Evolutionary conservation across 2,113 vertebrate species (phyloP).

Genomic region (Amblyornis subalaris): DNA sequence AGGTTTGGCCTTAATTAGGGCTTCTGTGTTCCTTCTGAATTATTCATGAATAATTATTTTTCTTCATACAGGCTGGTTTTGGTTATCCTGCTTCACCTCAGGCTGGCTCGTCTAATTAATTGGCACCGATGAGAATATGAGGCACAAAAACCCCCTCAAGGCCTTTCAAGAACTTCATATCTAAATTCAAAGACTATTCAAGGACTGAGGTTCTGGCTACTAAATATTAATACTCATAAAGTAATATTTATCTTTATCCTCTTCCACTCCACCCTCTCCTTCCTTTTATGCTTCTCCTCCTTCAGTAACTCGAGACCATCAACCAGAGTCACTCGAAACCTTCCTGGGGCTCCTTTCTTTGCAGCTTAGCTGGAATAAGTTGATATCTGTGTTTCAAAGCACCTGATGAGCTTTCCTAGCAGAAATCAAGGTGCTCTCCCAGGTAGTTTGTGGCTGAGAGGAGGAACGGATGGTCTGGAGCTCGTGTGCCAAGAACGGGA

Average conservation of each 20-base stretch:
- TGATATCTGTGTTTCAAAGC: neutral
- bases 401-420: neutral
- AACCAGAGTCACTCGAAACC: neutral
- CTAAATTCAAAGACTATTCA: neutral
- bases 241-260: neutral
- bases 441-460: neutral
- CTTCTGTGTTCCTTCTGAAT: neutral
- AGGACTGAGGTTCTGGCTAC: neutral
- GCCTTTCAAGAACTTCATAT: neutral
- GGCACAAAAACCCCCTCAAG: neutral
- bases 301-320: neutral
- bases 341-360: neutral
- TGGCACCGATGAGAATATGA: neutral
- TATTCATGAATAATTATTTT: neutral
- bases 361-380: neutral
- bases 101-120: neutral
- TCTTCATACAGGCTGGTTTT: neutral
- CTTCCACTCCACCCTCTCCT: neutral
- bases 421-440: neutral
- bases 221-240: neutral
- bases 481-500: fast-evolving
- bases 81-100: neutral
- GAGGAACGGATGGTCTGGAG: neutral
- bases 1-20: neutral
- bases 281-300: neutral